These are phyloP conservation scores for Coenobita brevimanus DNA, from an alignment of 1,140 invertebrate species.

Conservation along the genomic window DNA sequence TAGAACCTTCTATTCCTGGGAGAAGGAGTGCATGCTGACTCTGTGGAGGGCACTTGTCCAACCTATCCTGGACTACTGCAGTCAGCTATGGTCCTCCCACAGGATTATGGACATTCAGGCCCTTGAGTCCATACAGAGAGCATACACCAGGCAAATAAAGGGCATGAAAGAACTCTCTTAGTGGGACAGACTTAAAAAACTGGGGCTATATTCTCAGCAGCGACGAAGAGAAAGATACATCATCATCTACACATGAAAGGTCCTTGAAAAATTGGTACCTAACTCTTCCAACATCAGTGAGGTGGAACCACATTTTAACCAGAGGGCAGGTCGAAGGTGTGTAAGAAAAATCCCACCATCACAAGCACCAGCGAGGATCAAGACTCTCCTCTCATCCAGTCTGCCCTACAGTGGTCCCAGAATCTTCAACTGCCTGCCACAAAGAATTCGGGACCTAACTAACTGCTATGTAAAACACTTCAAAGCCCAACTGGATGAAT, in stretches of 20 bases:
- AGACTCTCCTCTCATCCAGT: too few species aligned
- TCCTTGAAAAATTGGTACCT: not conserved
- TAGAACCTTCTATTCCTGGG: too few species aligned
- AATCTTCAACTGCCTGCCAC: too few species aligned
- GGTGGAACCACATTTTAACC: too few species aligned
- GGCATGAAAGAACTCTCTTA: not conserved
- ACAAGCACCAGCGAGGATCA: too few species aligned
- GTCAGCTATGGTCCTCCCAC: not conserved
- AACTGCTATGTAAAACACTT: too few species aligned
- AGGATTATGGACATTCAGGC: not conserved
- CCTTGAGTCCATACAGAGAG: not conserved
- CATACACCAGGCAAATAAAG: not conserved
- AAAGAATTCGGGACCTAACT: too few species aligned
- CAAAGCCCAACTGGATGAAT: too few species aligned
- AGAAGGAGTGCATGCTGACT: too few species aligned
- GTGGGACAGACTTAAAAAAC: not conserved
- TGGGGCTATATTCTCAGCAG: not conserved
- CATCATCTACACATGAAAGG: not conserved
- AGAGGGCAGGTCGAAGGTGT: too few species aligned
- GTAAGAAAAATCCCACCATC: too few species aligned
- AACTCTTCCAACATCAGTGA: not conserved
- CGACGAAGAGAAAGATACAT: not conserved
- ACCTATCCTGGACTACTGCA: not conserved
- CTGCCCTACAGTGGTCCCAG: too few species aligned
- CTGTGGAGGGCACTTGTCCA: not conserved